Evolutionary conservation across 2,113 vertebrate species (phyloP).

Genomic region (Saccopteryx leptura): DNA sequence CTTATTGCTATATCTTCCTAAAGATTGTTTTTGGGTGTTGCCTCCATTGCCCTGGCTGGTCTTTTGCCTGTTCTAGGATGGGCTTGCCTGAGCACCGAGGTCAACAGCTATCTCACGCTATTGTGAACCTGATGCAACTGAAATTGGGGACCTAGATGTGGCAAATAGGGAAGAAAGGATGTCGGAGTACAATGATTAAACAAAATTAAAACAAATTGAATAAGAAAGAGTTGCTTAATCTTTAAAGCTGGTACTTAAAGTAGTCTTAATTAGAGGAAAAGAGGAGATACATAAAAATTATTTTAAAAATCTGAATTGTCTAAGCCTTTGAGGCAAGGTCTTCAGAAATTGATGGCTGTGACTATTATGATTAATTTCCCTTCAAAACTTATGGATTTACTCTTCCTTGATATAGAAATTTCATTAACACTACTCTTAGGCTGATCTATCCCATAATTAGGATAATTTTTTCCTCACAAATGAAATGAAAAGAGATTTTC

Average conservation of each 20-base stretch:
- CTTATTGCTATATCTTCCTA: background rate
- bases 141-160: background rate
- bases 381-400: slow-evolving; percentile 62
- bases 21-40: background rate
- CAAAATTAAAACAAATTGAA: background rate
- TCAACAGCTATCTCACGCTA: background rate
- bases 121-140: background rate
- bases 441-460: slow-evolving; percentile 67
- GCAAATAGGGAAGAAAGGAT: background rate
- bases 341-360: slow-evolving; percentile 55
- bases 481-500: slow-evolving; percentile 24
- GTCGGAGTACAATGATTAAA: slow-evolving; percentile 46
- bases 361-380: slow-evolving; percentile 66
- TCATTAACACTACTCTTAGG: slow-evolving; percentile 59
- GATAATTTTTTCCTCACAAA: slow-evolving; percentile 60
- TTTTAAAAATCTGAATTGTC: slow-evolving; percentile 66
- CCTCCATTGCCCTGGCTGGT: background rate
- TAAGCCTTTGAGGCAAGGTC: slow-evolving; percentile 54
- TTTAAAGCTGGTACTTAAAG: slow-evolving; percentile 65
- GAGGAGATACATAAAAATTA: slow-evolving; percentile 48
- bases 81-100: background rate
- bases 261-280: slow-evolving; percentile 66
- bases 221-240: slow-evolving; percentile 63
- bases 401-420: slow-evolving; percentile 73
- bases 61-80: background rate